Evolutionary conservation across 2,113 vertebrate genomes (phyloP), one percentile per base, ranked within the genome.

Genomic region (Oncorhynchus masou): DNA sequence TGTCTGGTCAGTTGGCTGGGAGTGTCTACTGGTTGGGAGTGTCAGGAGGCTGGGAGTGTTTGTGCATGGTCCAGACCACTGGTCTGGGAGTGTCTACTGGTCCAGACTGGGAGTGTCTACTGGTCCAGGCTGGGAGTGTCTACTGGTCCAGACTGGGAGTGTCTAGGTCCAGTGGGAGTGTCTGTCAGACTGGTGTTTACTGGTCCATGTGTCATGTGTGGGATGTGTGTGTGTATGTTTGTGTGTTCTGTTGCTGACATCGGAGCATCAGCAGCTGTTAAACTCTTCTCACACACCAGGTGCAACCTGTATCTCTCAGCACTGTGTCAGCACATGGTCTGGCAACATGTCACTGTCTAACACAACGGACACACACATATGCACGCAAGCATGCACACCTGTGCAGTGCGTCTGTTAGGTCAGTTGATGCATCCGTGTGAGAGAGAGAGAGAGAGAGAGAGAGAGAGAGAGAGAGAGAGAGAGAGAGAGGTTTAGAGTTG

Each of bases 251-350:
- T 76, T 73, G 84, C 74, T 89, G 87, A 90, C 88, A 86, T 84
- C 89, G 76, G 81, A 86, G 87, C 83, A 84, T 87, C 87, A 87
- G 89, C 93, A 93, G 92, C 91, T 92, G 93, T 89, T 83, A 82
- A 88, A 87, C 80, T 74, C 84, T 85, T 88, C 77, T 90, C 87
- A 88, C 89, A 91, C 91, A 82, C 90, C 91, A 93, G 92, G 92
- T 92, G 92, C 83, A 74, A 91, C 91, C 87, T 90, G 83, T 88
- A 88, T 87, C 89, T 83, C 64, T 77, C 80, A 81, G 90, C 87
- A 75, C 91, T 86, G 86, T 81, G 86, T 93, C 93, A 91, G 91
- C 91, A 86, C 87, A 92, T 89, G 90, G 78, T 76, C 16, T 39
- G 39, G 92, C 89, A 93, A 93, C 75, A 81, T 83, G 90, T 93